These are phyloP conservation scores for Nasua narica DNA, from an alignment of 2,797 vertebrate species.

Conservation along the genomic window DNA sequence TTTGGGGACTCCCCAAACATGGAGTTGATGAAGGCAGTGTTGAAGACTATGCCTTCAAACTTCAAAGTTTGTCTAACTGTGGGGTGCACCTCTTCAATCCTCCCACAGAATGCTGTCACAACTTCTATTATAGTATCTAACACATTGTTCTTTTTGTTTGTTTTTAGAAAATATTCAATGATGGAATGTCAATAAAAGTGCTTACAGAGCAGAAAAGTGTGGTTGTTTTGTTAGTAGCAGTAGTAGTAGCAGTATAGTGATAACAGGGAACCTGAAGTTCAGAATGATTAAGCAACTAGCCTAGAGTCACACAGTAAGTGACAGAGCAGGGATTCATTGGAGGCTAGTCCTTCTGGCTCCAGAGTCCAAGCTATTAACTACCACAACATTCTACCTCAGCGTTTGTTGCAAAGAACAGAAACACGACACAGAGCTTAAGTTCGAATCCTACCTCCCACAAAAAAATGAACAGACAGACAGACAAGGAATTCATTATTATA, in stretches of 20 bases:
- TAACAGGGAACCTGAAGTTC: neutral
- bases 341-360: neutral
- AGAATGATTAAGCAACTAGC: neutral
- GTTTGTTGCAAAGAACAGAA: neutral
- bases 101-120: neutral
- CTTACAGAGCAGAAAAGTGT: neutral
- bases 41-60: neutral
- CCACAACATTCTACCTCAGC: neutral
- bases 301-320: neutral
- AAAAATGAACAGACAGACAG: neutral
- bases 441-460: neutral
- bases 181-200: neutral
- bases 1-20: neutral
- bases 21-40: neutral
- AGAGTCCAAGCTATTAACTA: neutral
- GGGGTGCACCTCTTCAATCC: neutral
- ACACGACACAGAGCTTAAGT: neutral
- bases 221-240: neutral
- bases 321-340: neutral
- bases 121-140: neutral
- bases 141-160: neutral
- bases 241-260: neutral
- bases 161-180: neutral
- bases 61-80: neutral
- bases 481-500: neutral